These are phyloP conservation scores for Apostichopus parvimensis DNA, from an alignment of 35 echinoderm and acorn worm species.

Conservation along the genomic window DNA sequence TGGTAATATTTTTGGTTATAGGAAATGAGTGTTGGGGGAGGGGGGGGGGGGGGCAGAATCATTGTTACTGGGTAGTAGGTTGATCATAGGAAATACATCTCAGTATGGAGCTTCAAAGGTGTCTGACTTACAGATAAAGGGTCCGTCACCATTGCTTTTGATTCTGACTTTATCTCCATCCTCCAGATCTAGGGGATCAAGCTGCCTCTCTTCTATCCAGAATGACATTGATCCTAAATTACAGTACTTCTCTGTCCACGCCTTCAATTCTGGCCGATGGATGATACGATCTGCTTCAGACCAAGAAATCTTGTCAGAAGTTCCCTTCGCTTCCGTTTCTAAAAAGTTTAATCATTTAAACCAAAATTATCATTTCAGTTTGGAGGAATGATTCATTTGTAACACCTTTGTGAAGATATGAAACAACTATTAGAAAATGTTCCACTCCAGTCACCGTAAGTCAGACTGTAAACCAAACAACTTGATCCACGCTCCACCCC, in stretches of 20 bases:
- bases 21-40: not conserved
- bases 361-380: not conserved
- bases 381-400: not conserved
- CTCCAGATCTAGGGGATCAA: slow-evolving; percentile 72
- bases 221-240: slow-evolving; percentile 61
- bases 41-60: not conserved
- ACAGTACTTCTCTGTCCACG: slow-evolving; percentile 73
- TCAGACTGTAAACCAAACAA: too few species aligned
- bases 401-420: not conserved
- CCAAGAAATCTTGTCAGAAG: slow-evolving; percentile 67
- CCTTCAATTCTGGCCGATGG: slow-evolving; percentile 61
- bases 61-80: not conserved
- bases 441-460: too few species aligned
- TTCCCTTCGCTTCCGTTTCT: slow-evolving; percentile 85
- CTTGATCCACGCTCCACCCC: too few species aligned
- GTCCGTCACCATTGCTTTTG: slow-evolving; percentile 78
- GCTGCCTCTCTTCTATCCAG: slow-evolving; percentile 77
- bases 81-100: not conserved
- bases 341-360: not conserved
- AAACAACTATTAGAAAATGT: too few species aligned
- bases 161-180: slow-evolving; percentile 77
- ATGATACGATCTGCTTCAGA: slow-evolving; percentile 54
- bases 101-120: not conserved
- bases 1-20: too few species aligned
- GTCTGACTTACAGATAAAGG: slow-evolving; percentile 80